These are phyloP conservation scores for Atherinomorus stipes DNA, from an alignment of 2,113 vertebrate genomes.

Conservation along the genomic window DNA sequence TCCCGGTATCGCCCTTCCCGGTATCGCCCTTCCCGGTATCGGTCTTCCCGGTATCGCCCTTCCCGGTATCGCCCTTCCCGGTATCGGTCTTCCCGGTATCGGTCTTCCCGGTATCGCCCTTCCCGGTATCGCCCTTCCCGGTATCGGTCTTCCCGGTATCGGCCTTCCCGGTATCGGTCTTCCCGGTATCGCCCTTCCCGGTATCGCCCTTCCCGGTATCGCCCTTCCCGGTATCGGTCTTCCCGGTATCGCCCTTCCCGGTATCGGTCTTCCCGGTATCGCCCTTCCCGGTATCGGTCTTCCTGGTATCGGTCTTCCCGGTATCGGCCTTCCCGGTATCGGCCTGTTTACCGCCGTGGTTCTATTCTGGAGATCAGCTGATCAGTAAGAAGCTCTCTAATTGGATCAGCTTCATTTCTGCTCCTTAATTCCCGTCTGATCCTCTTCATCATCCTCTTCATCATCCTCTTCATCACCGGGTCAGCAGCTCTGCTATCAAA, in stretches of 20 bases:
- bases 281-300: too few species aligned
- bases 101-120: too few species aligned
- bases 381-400: conserved; percentile 49
- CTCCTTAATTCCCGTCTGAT: conserved; percentile 35
- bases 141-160: not conserved
- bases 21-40: not conserved
- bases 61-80: not conserved
- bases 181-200: not conserved
- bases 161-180: too few species aligned
- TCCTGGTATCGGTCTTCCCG: not conserved
- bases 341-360: conserved; percentile 20
- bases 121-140: too few species aligned
- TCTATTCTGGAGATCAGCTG: conserved; percentile 7
- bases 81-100: not conserved
- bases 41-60: not conserved
- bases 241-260: too few species aligned
- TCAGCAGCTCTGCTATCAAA: not conserved
- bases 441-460: conserved; percentile 8
- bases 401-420: conserved; percentile 53
- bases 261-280: not conserved
- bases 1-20: too few species aligned
- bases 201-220: too few species aligned
- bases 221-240: not conserved
- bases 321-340: not conserved
- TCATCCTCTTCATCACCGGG: conserved; percentile 16